Percentiles rank a stretch among this genome's conserved stretches.
phyloP scores from a whole-genome alignment of 2,888 invertebrate species.

The Enchytraeus crypticus region DNA sequence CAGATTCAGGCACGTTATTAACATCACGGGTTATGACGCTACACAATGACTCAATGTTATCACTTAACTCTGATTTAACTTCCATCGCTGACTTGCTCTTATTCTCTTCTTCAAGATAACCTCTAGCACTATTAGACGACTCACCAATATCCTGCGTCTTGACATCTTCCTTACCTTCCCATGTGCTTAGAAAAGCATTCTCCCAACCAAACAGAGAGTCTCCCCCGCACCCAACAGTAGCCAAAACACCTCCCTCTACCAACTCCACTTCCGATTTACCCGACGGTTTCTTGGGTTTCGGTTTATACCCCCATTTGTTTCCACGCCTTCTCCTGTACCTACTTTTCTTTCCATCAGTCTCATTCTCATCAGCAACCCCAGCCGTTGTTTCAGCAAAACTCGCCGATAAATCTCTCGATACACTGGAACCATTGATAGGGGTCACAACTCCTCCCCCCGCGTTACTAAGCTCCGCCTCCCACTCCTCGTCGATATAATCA shows the following conservation, averaged over 20 bases:
- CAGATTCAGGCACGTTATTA: too few species aligned
- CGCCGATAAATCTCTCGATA: background rate
- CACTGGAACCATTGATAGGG: background rate
- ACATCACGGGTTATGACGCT: too few species aligned
- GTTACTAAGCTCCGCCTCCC: slow-evolving; percentile 20
- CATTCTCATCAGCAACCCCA: background rate
- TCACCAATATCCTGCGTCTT: background rate
- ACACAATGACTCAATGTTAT: too few species aligned
- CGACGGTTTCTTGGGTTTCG: slow-evolving; percentile 2
- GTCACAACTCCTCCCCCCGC: background rate
- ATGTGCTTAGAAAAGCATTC: slow-evolving; percentile 3
- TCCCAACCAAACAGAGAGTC: slow-evolving; percentile 8
- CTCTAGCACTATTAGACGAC: background rate
- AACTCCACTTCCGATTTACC: background rate
- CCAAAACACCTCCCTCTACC: too few species aligned
- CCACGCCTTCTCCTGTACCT: slow-evolving; percentile 5
- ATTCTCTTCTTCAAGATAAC: background rate
- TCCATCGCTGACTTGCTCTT: too few species aligned
- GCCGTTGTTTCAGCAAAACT: background rate
- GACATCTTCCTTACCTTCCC: background rate
- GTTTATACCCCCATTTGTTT: slow-evolving; percentile 11
- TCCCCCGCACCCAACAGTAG: too few species aligned
- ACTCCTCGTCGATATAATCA: slow-evolving; percentile 20
- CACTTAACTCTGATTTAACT: too few species aligned
- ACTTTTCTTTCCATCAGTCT: background rate